These are phyloP conservation scores for Eclectus roratus DNA, from an alignment of 2,113 vertebrate genomes.

Conservation along the genomic window DNA sequence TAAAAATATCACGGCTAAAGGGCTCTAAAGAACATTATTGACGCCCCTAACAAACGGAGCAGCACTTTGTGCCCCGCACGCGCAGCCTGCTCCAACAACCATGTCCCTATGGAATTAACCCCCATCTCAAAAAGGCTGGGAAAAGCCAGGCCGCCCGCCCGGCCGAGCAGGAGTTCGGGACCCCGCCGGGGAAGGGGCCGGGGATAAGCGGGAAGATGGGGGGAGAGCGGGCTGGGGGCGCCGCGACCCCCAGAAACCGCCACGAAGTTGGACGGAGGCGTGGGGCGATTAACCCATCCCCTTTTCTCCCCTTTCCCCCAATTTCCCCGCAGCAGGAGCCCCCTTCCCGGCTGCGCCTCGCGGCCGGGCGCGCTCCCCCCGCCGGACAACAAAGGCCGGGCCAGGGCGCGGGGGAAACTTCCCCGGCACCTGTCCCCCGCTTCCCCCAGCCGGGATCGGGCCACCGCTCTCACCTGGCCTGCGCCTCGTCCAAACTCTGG, in stretches of 20 bases:
- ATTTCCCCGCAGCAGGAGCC: background rate
- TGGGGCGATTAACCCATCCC: background rate
- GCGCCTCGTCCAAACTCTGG: constrained; percentile 97
- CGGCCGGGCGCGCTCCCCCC: background rate
- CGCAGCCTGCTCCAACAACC: background rate
- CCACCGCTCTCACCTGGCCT: constrained; percentile 88
- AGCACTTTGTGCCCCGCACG: background rate
- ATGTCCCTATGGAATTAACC: background rate
- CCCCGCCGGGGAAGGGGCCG: background rate
- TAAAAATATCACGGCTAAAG: background rate
- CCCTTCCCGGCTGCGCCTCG: background rate
- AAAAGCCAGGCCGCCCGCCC: background rate
- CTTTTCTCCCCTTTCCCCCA: too few relatives aligned
- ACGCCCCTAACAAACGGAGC: background rate
- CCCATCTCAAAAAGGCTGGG: background rate
- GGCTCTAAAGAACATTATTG: background rate
- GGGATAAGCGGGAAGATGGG: background rate
- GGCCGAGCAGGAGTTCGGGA: background rate
- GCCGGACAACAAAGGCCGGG: constrained; percentile 57
- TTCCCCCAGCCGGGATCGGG: background rate
- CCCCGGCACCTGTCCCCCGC: background rate
- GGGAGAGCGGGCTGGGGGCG: background rate
- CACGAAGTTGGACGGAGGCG: background rate
- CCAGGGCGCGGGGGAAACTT: constrained; percentile 8
- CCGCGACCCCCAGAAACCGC: background rate